Evolutionary conservation across 2,797 vertebrate species (phyloP).

Genomic region (Xerus rutilus): DNA sequence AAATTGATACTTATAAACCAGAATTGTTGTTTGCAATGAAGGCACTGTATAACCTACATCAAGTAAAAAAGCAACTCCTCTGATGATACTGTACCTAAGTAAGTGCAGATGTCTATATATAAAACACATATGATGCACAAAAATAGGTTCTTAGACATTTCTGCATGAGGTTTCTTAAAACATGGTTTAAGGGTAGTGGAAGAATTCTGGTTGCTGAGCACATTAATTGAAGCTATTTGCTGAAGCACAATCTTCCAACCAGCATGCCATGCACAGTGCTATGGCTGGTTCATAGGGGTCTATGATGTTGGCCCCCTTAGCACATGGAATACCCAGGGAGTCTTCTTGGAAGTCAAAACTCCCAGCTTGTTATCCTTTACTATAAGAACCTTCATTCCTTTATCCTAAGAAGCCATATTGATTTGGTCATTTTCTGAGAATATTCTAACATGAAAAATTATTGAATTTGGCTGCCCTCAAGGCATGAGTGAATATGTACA

Average conservation of each 20-base stretch:
- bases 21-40: neutral
- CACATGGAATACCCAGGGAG: accelerated
- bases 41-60: accelerated
- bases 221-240: neutral
- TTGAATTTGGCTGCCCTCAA: accelerated
- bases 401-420: neutral
- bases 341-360: neutral
- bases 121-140: neutral
- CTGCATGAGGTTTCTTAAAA: neutral
- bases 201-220: neutral
- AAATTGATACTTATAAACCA: neutral
- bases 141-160: neutral
- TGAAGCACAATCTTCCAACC: neutral
- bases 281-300: neutral
- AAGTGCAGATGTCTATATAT: neutral
- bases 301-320: neutral
- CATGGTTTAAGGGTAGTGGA: neutral
- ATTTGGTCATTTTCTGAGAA: neutral
- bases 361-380: neutral
- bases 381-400: neutral
- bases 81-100: neutral
- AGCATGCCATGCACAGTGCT: accelerated
- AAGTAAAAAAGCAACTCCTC: neutral
- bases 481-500: neutral
- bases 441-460: neutral